Base-by-base conservation (phyloP, 2,797 vertebrate species). In the Botia almorhae region DNA sequence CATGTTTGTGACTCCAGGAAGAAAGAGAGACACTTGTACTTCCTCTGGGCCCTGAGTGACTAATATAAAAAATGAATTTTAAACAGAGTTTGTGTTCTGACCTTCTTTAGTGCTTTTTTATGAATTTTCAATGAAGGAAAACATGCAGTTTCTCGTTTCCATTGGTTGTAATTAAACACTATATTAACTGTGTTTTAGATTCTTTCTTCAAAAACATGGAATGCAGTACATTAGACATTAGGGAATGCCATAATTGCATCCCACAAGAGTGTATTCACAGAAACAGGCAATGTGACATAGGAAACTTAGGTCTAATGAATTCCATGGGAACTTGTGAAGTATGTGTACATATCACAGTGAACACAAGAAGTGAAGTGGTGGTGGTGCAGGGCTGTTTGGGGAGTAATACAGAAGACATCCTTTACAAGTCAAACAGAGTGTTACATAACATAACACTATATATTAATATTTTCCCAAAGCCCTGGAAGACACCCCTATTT, bases 241-340 rank as follows among this genome's bases (percentile, higher is more conserved):
- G 3, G 53, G n/a, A 39, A 72, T 16, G 6, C 4, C 13, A 29
- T 46, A 21, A 48, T 26, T 17, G 23, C 36, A 29, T 26, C n/a
- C 33, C 29, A 36, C 16, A 55, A 72, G 2, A 5, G 2, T 17
- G 53, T 8, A 50, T 23, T 51, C 2, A 33, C 21, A 65, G 12
- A 65, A 67, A 51, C n/a, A 33, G 5, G 12, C 39, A 33, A 16
- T 29, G 46, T 16, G 4, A 8, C 33, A 7, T 23, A 61, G 29
- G 51, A 50, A 74, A 64, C 33, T 36, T 11, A 10, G 19, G 19
- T 55, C n/a, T 76, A 56, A 55, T 23, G 55, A 26, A 67, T 55
- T 55, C n/a, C 12, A 76, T 36, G n/a, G 7, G 16, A 65, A 64
- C 13, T 17, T 67, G 12, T 55, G 29, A 67, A 56, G n/a, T 21